A percentile compares a stretch with the other conserved stretches of the same genome.
Conservation (phyloP, 2,113 vertebrate genomes). For the Arothron firmamentum region DNA sequence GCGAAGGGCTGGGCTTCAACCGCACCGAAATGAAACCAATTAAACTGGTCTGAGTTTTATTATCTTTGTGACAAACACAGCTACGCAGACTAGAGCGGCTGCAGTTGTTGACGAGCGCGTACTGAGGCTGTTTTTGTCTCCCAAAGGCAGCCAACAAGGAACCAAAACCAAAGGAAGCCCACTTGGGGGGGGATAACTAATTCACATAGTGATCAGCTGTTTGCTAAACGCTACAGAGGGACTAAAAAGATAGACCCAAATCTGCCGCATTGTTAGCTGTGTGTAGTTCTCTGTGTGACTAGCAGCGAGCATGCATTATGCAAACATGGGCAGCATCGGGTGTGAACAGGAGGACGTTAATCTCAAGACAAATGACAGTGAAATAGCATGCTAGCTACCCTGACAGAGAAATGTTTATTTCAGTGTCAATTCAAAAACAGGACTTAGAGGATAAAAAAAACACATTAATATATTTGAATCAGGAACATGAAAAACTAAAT, state of each 20-base stretch:
- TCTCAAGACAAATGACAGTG: slow-evolving; percentile 9
- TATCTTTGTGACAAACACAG: no score
- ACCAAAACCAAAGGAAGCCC: slow-evolving; percentile 46
- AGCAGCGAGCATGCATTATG: slow-evolving; percentile 19
- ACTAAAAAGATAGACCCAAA: slow-evolving; percentile 26
- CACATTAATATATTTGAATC: neutral
- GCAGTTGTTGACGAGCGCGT: slow-evolving; percentile 50
- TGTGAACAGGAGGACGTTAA: slow-evolving; percentile 46
- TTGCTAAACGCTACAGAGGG: slow-evolving; percentile 45
- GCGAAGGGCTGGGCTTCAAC: no score
- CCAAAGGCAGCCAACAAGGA: slow-evolving; percentile 46
- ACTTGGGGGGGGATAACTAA: slow-evolving; percentile 56
- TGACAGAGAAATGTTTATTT: slow-evolving; percentile 18
- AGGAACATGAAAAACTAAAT: slow-evolving; percentile 4
- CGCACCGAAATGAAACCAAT: no score
- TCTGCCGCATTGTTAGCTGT: slow-evolving; percentile 31
- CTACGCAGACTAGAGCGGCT: slow-evolving; percentile 29
- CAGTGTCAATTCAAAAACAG: slow-evolving; percentile 13
- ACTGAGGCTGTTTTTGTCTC: slow-evolving; percentile 15
- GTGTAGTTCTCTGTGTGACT: slow-evolving; percentile 24
- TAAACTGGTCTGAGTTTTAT: no score
- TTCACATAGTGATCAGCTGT: slow-evolving; percentile 61
- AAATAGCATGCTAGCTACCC: slow-evolving; percentile 12
- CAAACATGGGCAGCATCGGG: slow-evolving; percentile 30
- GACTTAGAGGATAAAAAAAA: neutral